A percentile compares a stretch with the other conserved stretches of the same genome.
phyloP scores from a whole-genome alignment of 2,888 invertebrate species.

The Xestia xanthographa region DNA sequence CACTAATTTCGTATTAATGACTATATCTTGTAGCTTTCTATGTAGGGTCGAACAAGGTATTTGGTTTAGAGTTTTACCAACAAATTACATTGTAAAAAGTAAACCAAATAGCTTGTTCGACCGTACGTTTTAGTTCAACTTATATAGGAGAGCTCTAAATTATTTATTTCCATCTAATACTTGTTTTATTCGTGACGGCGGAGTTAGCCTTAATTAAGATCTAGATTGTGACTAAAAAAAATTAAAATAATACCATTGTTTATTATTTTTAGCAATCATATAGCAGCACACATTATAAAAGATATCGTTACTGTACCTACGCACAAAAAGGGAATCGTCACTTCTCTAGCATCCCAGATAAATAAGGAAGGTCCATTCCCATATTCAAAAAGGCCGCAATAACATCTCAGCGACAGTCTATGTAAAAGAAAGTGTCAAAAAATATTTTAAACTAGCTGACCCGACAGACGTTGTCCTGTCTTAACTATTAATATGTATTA shows the following conservation, averaged over 20 bases:
- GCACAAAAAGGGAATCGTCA: neutral
- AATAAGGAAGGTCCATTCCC: neutral
- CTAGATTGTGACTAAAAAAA: neutral
- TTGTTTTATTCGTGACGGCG: neutral
- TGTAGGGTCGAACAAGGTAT: neutral
- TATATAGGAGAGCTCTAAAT: neutral
- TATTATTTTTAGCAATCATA: neutral
- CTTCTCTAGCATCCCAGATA: neutral
- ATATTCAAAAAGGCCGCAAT: neutral
- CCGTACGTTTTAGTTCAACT: neutral
- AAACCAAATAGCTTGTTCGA: too few species aligned
- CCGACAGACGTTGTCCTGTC: too few species aligned
- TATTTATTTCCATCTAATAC: too few species aligned
- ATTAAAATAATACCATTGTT: neutral
- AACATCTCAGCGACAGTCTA: neutral
- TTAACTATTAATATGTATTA: too few species aligned
- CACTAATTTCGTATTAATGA: neutral
- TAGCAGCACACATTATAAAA: neutral
- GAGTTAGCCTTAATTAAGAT: neutral
- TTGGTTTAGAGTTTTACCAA: too few species aligned
- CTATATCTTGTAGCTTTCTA: neutral
- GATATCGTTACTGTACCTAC: neutral
- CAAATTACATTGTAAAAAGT: too few species aligned
- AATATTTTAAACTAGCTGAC: too few species aligned
- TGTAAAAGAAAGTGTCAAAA: neutral